Evolutionary conservation across 2,113 vertebrate genomes (phyloP), one percentile per base, ranked within the genome.

Genomic region (Corvus hawaiiensis): DNA sequence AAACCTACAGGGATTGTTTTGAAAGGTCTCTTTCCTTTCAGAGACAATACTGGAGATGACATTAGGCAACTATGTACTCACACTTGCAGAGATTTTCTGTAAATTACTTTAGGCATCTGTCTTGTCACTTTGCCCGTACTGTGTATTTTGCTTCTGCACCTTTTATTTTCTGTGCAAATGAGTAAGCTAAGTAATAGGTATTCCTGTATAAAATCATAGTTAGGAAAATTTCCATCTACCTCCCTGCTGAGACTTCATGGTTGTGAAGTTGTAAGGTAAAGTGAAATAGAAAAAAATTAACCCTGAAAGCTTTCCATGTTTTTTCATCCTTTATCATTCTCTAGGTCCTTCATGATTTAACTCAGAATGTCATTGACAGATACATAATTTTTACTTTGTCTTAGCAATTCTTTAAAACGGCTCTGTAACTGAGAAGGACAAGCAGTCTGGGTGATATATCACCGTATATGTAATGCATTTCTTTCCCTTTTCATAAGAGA

Each of bases 401-500:
- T 68, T 74, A 73, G 23, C 32, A 87, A 8, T 76, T 90, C 20
- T 86, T 89, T 84, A 69, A 77, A 88, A 52, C 19, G 52, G 23
- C 35, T 88, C 21, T 71, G 30, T 85, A 87, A 84, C 56, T 74
- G 39, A 79, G 59, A 80, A 77, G 66, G 85, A 37, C 55, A 77
- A 73, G 30, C 63, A 91, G 66, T 7, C 59, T 91, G 63, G 9
- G 33, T 81, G 41, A 48, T 82, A 17, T 17, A 78, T 84, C 46
- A 59, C 23, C 6, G 6, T 44, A 20, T 56, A 46, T 39, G 7
- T 84, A 76, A 62, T 89, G 39, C 46, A 67, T 27, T 33, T 61
- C 32, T 96, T 95, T 82, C 23, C 16, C 58, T 92, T 94, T 96
- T 71, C 51, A 66, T 59, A 58, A 48, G 62, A 93, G 87, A 85